Evolutionary conservation across 2,888 invertebrate genomes (phyloP), one percentile per base, ranked within the genome.

Genomic region (Lepidochrysops patricia): DNA sequence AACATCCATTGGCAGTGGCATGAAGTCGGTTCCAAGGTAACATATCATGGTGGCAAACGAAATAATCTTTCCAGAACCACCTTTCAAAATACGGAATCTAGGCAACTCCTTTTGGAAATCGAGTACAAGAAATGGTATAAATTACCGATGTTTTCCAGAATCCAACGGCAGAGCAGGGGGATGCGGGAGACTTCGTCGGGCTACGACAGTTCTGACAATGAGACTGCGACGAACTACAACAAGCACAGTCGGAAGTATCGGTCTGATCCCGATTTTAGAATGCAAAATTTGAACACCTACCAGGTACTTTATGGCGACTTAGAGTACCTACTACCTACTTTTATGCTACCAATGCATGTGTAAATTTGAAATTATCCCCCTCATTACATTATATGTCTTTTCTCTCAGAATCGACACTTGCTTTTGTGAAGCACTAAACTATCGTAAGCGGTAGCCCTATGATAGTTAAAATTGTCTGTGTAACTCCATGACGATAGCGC

Each of bases 181-280:
- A 90, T 92, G 62, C 91, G 95, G 57, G 96, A 96, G 74, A 96
- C 96, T 0, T 96, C 96, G n/a, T 96, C 96, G 65, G 97, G 97
- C 9, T 97, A 97, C 81, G 96, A 97, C 75, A 97, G 96, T 71
- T 97, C 96, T 63, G 97, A 97, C 80, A 94, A 94, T 81, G 94
- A 94, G 76, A 93, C 93, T 1, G 90, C 92, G 25, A 89, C 91
- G 13, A 91, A 91, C 68, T 92, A 92, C 76, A 92, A 92, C 76
- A 92, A 92, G 73, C 86, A 92, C 68, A 91, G 91, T 77, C 90
- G 94, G 72, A 95, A 95, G 72, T 95, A 96, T 64, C 91, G 96
- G 66, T 96, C 96, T 67, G 96, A 97, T 79, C 96, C 96, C 1
- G 96, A 96, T 77, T 96, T 97, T 79, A 90, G 95, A 68, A 90